These are phyloP conservation scores for Drosophila malerkotliana DNA, from an alignment of 1,140 invertebrate genomes.

Conservation along the genomic window DNA sequence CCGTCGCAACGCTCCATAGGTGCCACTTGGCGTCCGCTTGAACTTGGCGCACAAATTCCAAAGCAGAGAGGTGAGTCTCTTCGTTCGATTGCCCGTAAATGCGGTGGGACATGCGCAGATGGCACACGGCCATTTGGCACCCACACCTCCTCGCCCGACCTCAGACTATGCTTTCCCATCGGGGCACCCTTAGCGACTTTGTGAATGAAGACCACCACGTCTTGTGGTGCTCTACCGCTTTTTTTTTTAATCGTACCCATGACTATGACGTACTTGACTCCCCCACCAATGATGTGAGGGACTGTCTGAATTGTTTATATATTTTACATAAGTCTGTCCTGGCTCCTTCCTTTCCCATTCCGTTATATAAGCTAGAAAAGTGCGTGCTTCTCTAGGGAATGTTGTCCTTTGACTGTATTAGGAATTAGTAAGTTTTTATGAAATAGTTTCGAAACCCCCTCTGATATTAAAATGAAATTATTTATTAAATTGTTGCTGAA, in stretches of 20 bases:
- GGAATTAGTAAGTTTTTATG: background rate
- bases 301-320: constrained; percentile 36
- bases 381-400: constrained; percentile 8
- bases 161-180: constrained; percentile 5
- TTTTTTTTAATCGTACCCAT: constrained; percentile 6
- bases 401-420: no score
- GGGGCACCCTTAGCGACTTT: constrained; percentile 55
- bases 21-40: constrained; percentile 62
- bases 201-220: constrained; percentile 58
- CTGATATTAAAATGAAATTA: no score
- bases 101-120: constrained; percentile 65
- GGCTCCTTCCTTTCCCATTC: background rate
- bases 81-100: constrained; percentile 60
- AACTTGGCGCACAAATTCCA: constrained; percentile 63
- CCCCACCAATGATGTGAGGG: background rate
- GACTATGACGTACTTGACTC: constrained; percentile 42
- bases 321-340: constrained; percentile 36
- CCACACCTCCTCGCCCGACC: constrained; percentile 1
- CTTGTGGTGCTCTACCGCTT: constrained; percentile 1
- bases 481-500: no score
- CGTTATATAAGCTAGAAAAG: constrained; percentile 29
- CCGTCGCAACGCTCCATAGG: constrained; percentile 55
- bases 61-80: constrained; percentile 69
- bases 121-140: background rate
- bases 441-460: background rate